phyloP scores from a whole-genome alignment of 2,888 invertebrate species.

The Cataglyphis altisquamis region DNA sequence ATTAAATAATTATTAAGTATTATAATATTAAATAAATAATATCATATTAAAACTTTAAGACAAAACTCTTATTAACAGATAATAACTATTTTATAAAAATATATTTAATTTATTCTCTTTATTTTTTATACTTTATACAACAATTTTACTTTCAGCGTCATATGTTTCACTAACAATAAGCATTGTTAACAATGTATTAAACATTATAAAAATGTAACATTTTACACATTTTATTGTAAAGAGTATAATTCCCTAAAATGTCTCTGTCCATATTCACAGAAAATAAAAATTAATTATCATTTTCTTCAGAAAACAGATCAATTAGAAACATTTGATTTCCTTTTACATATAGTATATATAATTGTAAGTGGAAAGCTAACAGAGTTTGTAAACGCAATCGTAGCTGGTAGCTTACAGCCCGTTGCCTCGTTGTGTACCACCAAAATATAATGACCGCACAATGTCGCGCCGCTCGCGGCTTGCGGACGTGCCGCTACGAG shows the following conservation, averaged over 20 bases:
- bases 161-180: not conserved
- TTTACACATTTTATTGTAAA: not conserved
- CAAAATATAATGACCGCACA: conserved; percentile 76
- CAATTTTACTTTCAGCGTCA: not conserved
- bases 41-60: not conserved
- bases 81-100: not conserved
- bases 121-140: not conserved
- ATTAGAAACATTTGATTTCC: conserved; percentile 7
- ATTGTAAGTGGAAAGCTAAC: conserved; percentile 21
- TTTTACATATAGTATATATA: not conserved
- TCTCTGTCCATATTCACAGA: not conserved
- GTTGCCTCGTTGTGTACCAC: conserved; percentile 61
- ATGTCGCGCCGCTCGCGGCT: conserved; percentile 67
- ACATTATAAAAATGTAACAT: not conserved
- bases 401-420: conserved; percentile 21
- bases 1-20: not conserved
- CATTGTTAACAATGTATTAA: not conserved
- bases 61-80: not conserved
- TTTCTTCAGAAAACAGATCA: not conserved
- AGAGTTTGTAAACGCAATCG: conserved; percentile 41
- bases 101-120: not conserved
- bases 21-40: not conserved
- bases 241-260: not conserved
- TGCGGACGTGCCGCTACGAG: conserved; percentile 53
- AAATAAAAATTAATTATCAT: not conserved